Conservation (phyloP, 2,888 invertebrate genomes). For the Meliscaeva auricollis region DNA sequence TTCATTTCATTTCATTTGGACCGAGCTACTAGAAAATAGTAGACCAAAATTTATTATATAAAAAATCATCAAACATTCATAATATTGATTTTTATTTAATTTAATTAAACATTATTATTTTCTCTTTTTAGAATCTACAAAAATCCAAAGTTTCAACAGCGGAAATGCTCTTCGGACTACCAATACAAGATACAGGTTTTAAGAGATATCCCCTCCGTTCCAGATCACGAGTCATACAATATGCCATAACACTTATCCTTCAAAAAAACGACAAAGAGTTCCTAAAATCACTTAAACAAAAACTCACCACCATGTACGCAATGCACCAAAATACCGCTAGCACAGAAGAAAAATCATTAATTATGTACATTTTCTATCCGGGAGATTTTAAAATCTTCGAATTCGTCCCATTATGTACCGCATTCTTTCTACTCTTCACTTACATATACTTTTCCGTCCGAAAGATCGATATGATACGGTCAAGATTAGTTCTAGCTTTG, state of each 20-base stretch:
- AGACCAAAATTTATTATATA: no score
- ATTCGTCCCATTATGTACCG: slow-evolving; percentile 92
- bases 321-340: slow-evolving; percentile 85
- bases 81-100: neutral
- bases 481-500: slow-evolving; percentile 88
- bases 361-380: slow-evolving; percentile 92
- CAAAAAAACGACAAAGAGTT: slow-evolving; percentile 92
- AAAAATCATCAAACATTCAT: no score
- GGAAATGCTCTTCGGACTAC: slow-evolving; percentile 97
- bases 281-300: slow-evolving; percentile 89
- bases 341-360: slow-evolving; percentile 81
- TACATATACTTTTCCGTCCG: slow-evolving; percentile 98
- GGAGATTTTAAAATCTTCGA: slow-evolving; percentile 94
- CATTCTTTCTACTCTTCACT: slow-evolving; percentile 93
- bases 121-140: slow-evolving; percentile 88
- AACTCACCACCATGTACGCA: slow-evolving; percentile 89
- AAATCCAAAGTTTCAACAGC: slow-evolving; percentile 93
- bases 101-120: neutral
- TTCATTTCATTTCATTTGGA: no score
- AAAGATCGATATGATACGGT: slow-evolving; percentile 90
- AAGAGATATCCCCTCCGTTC: slow-evolving; percentile 94
- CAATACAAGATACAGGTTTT: slow-evolving; percentile 94
- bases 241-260: slow-evolving; percentile 94
- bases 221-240: slow-evolving; percentile 93
- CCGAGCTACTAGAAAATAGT: no score